Percentiles rank a stretch among this genome's conserved stretches.
Conservation (phyloP, 2,888 invertebrate genomes). For the Syrista parreyssii region DNA sequence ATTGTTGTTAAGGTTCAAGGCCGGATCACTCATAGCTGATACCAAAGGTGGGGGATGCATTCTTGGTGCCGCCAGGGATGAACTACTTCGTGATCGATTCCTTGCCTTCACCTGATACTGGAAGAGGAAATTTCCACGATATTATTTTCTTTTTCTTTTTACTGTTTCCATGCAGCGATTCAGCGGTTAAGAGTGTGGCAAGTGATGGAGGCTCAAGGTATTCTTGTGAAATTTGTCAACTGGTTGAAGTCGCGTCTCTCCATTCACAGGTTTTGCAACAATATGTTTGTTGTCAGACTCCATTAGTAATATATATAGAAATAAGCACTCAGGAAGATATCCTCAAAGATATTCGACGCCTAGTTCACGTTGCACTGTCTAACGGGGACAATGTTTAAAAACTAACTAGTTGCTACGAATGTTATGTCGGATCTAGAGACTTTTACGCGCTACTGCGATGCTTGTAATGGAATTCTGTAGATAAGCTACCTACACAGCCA, state of each 20-base stretch:
- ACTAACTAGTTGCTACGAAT: background rate
- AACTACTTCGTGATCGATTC: constrained; percentile 71
- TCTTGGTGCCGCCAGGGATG: constrained; percentile 65
- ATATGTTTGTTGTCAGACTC: background rate
- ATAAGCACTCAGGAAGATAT: background rate
- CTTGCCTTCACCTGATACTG: constrained; percentile 65
- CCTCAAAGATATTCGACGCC: background rate
- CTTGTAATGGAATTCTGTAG: constrained; percentile 5
- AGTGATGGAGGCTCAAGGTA: background rate
- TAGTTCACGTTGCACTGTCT: background rate
- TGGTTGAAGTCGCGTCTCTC: background rate
- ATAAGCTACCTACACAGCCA: constrained; percentile 6
- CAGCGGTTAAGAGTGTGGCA: background rate
- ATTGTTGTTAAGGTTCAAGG: constrained; percentile 75
- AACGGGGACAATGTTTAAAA: background rate
- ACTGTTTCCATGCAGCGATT: background rate
- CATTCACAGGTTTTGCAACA: background rate
- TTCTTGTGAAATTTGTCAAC: background rate
- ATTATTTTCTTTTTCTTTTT: background rate
- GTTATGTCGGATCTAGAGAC: background rate
- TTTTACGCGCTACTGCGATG: background rate
- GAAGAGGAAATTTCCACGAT: constrained; percentile 20
- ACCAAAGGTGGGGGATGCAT: constrained; percentile 74
- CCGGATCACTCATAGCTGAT: constrained; percentile 82
- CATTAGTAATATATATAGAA: background rate